Conservation (phyloP, 1,140 invertebrate species). For the Chironomus striatipennis region DNA sequence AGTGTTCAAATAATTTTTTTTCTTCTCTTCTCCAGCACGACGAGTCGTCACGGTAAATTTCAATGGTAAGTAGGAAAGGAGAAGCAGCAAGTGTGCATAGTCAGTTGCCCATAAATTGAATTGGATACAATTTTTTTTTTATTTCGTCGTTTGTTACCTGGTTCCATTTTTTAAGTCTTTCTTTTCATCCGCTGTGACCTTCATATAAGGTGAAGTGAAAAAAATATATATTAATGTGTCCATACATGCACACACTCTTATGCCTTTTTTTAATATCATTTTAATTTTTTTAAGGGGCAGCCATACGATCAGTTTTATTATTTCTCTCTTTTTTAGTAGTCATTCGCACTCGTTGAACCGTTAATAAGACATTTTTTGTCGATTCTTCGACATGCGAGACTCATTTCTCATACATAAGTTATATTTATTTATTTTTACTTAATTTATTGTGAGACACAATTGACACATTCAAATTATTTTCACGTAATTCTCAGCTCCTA, state of each 20-base stretch:
- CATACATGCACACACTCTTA: background rate
- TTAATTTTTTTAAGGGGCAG: background rate
- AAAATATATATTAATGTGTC: too few relatives aligned
- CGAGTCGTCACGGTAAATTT: too few relatives aligned
- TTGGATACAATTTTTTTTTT: too few relatives aligned
- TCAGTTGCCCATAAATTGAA: too few relatives aligned
- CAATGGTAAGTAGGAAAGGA: too few relatives aligned
- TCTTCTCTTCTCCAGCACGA: too few relatives aligned
- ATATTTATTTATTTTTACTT: background rate
- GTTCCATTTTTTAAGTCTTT: too few relatives aligned
- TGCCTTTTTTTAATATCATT: background rate
- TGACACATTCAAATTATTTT: conserved; percentile 2
- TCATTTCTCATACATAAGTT: conserved; percentile 3
- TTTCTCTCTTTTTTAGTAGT: background rate
- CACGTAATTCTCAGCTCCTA: background rate
- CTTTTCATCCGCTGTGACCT: background rate
- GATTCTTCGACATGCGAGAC: background rate
- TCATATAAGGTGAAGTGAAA: background rate
- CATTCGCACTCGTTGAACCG: background rate
- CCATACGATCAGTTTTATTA: too few relatives aligned
- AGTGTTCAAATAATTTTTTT: too few relatives aligned
- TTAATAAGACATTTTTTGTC: background rate
- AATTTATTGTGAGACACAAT: background rate
- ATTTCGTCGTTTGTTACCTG: too few relatives aligned
- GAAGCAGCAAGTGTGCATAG: too few relatives aligned